phyloP scores from a whole-genome alignment of 2,113 vertebrate genomes.

The Xiphophorus hellerii region DNA sequence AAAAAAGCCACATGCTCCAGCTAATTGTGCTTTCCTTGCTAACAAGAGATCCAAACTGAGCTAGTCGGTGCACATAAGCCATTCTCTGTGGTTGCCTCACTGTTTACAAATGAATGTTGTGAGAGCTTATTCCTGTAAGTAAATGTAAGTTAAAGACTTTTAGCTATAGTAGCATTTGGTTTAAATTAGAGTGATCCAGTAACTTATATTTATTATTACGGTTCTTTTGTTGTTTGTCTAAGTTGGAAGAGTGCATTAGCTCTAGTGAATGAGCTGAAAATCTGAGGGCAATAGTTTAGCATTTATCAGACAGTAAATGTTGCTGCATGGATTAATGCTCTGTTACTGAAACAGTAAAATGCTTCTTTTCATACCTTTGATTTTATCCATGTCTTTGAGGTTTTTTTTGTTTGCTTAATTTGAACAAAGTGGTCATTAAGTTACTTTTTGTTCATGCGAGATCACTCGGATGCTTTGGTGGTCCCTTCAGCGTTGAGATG shows the following conservation, averaged over 20 bases:
- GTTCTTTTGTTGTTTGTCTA: constrained; percentile 11
- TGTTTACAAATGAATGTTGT: constrained; percentile 71
- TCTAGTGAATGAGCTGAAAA: constrained; percentile 6
- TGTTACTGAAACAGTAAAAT: constrained; percentile 8
- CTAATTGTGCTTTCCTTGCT: constrained; percentile 61
- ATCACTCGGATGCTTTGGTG: neutral
- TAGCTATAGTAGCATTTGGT: constrained; percentile 55
- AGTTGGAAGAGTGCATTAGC: constrained; percentile 22
- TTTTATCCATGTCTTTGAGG: constrained; percentile 1
- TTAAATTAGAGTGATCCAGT: constrained; percentile 25
- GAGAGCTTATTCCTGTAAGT: constrained; percentile 63
- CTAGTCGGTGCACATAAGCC: constrained; percentile 56
- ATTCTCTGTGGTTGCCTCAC: constrained; percentile 51
- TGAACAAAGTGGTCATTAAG: neutral
- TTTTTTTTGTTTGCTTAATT: neutral
- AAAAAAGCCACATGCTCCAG: constrained; percentile 40
- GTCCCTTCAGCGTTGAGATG: neutral
- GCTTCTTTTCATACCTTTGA: constrained; percentile 11
- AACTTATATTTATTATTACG: constrained; percentile 50
- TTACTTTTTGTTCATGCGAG: neutral
- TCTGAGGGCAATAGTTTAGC: constrained; percentile 1
- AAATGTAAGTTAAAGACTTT: constrained; percentile 71
- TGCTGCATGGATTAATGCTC: neutral
- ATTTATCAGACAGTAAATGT: constrained; percentile 16
- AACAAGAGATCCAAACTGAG: constrained; percentile 53